Evolutionary conservation across 2,888 invertebrate genomes (phyloP).

Genomic region (Sthenelais limicola): DNA sequence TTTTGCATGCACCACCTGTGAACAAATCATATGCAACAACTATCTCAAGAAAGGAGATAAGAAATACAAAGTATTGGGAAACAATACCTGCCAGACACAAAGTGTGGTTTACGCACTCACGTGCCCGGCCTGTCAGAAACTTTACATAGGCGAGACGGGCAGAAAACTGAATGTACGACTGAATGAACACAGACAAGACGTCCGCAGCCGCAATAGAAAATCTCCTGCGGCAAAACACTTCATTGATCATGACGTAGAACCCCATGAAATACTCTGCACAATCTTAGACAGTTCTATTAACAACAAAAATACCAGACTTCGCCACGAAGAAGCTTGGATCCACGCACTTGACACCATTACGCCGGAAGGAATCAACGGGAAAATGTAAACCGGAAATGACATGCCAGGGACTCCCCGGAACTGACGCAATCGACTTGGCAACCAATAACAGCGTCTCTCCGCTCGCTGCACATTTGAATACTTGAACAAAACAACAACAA

Average conservation of each 20-base stretch:
- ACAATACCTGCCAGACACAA: background rate
- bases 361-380: slow-evolving; percentile 1
- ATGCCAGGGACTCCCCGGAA: too few species aligned
- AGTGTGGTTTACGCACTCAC: background rate
- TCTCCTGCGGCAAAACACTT: background rate
- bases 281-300: background rate
- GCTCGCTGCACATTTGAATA: too few species aligned
- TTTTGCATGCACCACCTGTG: background rate
- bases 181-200: background rate
- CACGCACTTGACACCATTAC: background rate
- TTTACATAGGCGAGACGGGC: slow-evolving; percentile 21
- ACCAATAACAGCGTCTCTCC: too few species aligned
- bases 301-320: background rate
- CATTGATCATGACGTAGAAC: background rate
- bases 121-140: background rate
- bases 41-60: background rate
- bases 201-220: background rate
- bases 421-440: too few species aligned
- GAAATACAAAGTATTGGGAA: background rate
- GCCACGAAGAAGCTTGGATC: slow-evolving; percentile 5
- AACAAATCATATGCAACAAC: background rate
- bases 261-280: background rate
- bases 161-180: background rate
- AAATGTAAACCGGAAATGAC: background rate
- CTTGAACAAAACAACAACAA: too few species aligned